phyloP scores from a whole-genome alignment of 2,888 invertebrate genomes.

The Aspidiotus destructor region DNA sequence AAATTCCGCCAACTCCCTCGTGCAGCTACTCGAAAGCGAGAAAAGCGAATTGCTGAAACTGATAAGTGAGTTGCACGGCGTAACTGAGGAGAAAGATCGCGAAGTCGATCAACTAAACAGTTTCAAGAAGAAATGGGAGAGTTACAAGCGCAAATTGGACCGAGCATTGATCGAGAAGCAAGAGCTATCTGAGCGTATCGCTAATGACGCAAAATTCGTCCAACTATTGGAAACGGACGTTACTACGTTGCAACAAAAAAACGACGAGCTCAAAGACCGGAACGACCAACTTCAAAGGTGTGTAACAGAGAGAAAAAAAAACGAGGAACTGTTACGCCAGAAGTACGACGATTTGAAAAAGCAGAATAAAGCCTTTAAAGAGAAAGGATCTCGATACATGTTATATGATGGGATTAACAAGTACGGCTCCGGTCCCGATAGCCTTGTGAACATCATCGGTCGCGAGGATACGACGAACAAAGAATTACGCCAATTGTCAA shows the following conservation, averaged over 20 bases:
- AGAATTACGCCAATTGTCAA: too few relatives aligned
- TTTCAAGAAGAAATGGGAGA: background rate
- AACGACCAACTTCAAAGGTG: background rate
- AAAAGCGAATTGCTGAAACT: background rate
- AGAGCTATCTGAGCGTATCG: background rate
- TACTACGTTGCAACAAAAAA: background rate
- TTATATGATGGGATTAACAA: background rate
- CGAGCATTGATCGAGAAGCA: background rate
- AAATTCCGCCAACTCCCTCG: background rate
- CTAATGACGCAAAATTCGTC: background rate
- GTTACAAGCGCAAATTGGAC: background rate
- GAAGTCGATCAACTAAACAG: background rate
- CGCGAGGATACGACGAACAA: too few relatives aligned
- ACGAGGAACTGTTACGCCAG: background rate
- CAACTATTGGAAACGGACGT: background rate
- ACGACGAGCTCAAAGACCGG: background rate
- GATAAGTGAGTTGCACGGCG: background rate
- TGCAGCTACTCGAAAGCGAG: background rate
- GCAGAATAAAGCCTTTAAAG: background rate
- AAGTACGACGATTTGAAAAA: background rate
- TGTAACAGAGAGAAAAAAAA: background rate
- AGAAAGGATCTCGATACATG: background rate
- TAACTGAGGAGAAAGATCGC: background rate
- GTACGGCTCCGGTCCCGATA: too few relatives aligned
- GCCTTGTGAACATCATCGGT: too few relatives aligned